Base-by-base conservation (phyloP, 2,113 vertebrate genomes). In the Toxotes chatareus region DNA sequence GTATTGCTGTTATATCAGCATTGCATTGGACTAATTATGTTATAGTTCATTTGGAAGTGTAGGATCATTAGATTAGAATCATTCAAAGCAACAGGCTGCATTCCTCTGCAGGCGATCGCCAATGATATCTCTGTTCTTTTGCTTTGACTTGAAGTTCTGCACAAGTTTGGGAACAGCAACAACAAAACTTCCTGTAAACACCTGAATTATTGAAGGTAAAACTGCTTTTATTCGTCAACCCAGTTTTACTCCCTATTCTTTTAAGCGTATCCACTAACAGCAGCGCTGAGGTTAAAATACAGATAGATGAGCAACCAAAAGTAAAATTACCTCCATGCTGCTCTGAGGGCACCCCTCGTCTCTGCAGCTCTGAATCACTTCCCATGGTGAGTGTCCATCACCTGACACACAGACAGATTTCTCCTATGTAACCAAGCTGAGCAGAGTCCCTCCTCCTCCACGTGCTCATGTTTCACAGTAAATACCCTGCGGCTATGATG, bases 401-500 rank as follows among this genome's bases (percentile, higher is more conserved):
- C 32, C 75, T 85, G 71, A 76, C 31, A 44, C n/a, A 27, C 38
- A 65, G 38, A 23, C 44, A 51, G 4, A 40, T 7, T 4, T 67
- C 79, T 76, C 71, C 9, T 73, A 69, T 27, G 27, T 27, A 27
- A 68, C 74, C 67, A 81, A 75, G 64, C 17, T 0, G 10, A 65
- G 56, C 42, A 11, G 2, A 31, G 21, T 47, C 23, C 66, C 40
- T 44, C 64, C 61, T 62, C 68, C 57, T 75, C 76, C 51, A 2
- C 21, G 2, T 62, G 53, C 72, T 73, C 79, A 13, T 38, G 79
- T 56, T 62, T 76, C 81, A 81, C 73, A 70, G 62, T 51, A 40
- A 75, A 83, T 72, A 84, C 86, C 84, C 84, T 0, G 64, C 21
- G 55, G 91, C 86, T 76, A 80, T 70, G 65, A 83, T 87, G 72